phyloP scores from a whole-genome alignment of 2,113 vertebrate species.

The Sorex araneus region DNA sequence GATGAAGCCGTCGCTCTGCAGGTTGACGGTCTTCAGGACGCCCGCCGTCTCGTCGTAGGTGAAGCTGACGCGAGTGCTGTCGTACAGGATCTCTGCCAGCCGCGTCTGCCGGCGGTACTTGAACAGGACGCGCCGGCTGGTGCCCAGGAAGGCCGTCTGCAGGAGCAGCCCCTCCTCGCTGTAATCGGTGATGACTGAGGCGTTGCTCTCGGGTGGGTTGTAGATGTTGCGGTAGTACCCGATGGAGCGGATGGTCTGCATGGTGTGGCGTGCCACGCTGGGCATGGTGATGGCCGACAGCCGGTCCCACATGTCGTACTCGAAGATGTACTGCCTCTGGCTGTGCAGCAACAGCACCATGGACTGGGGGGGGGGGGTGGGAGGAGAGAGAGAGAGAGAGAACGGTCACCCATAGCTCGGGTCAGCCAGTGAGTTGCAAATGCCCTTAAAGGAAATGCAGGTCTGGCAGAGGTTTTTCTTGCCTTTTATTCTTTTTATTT shows the following conservation, averaged over 20 bases:
- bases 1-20: slow-evolving; percentile 98
- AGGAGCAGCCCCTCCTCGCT: slow-evolving; percentile 97
- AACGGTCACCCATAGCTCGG: neutral
- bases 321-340: slow-evolving; percentile 99
- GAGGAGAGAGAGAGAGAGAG: neutral
- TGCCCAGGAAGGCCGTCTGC: slow-evolving; percentile 95
- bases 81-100: slow-evolving; percentile 97
- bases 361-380: slow-evolving; percentile 89
- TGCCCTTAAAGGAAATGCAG: neutral
- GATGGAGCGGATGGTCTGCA: slow-evolving; percentile 98
- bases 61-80: slow-evolving; percentile 98
- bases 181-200: slow-evolving; percentile 97
- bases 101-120: slow-evolving; percentile 96
- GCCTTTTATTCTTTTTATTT: neutral
- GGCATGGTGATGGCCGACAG: slow-evolving; percentile 98
- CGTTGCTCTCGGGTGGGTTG: slow-evolving; percentile 98
- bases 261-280: slow-evolving; percentile 97
- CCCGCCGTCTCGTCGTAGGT: slow-evolving; percentile 98
- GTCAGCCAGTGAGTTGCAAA: neutral
- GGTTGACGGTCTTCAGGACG: slow-evolving; percentile 98
- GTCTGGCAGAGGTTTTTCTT: neutral
- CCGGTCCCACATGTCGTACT: slow-evolving; percentile 96
- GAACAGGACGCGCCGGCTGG: slow-evolving; percentile 96
- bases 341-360: slow-evolving; percentile 99
- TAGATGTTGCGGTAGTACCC: slow-evolving; percentile 99